Conservation (phyloP, 2,888 invertebrate species). For the Maniola hyperantus region DNA sequence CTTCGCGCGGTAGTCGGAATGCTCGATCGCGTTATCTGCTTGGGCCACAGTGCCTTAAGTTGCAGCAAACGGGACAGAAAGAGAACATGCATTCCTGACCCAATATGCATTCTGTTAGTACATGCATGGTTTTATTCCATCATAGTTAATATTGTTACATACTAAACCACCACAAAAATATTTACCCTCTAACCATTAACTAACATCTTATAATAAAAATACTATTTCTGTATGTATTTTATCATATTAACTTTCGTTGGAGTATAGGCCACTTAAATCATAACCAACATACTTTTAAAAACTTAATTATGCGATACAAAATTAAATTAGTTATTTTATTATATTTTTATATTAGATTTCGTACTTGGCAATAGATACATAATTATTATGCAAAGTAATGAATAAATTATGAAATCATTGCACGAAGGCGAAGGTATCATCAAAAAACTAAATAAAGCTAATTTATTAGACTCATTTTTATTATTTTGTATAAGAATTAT, state of each 20-base stretch:
- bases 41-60: conserved; percentile 86
- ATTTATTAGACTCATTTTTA: too few species aligned
- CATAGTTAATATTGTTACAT: not conserved
- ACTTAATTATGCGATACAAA: not conserved
- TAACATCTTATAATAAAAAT: too few species aligned
- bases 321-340: not conserved
- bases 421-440: not conserved
- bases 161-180: not conserved
- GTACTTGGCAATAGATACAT: not conserved
- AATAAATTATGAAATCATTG: not conserved
- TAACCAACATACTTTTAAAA: not conserved
- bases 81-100: conserved; percentile 60
- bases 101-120: conserved; percentile 36
- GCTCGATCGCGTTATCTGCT: conserved; percentile 98
- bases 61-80: conserved; percentile 57
- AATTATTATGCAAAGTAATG: not conserved
- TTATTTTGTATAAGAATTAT: too few species aligned
- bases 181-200: too few species aligned
- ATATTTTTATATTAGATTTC: not conserved
- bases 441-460: too few species aligned
- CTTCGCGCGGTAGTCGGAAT: conserved; percentile 99
- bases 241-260: too few species aligned
- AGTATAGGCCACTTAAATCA: too few species aligned
- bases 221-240: too few species aligned
- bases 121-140: conserved; percentile 3